Base-by-base conservation (phyloP, 2,888 invertebrate species). In the Unio pictorum region DNA sequence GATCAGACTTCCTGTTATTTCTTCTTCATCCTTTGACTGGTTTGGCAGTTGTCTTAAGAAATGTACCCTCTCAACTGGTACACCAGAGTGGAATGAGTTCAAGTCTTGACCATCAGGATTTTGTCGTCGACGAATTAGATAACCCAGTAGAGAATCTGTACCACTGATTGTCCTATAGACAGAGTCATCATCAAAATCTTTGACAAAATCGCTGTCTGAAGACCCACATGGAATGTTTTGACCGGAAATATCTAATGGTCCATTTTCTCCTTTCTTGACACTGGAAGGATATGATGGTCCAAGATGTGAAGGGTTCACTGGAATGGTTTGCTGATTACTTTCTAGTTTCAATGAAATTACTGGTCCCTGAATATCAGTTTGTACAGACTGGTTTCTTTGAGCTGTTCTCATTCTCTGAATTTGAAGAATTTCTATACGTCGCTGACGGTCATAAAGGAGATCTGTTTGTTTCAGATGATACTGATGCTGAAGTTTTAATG, bases 401-500 rank as follows among this genome's bases (percentile, higher is more conserved):
- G 74, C 70, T 62, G 64, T 55, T 56, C 71, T 71, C 60, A 66
- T 67, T 60, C 72, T 65, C 69, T 69, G 69, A 26, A 77, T 72
- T 69, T 74, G 72, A 34, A 77, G 56, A 55, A 77, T 63, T 76
- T 78, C 73, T 84, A 79, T 76, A 83, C 88, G 71, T 85, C 88
- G n/a, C 87, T 86, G 80, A 62, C 78, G 72, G 58, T 75, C 76
- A 60, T 81, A 81, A 62, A 86, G 73, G 54, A 82, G 72, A 60
- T 81, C 83, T 58, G 82, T 80, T 90, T 94, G 94, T 87, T 93
- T 93, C 5, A 93, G 91, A 83, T 95, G 94, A 86, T 93, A 93
- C 82, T 93, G 93, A 75, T 93, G 93, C 90, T 95, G 95, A 30
- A 95, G 89, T 30, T 92, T 92, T 26, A 95, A 91, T 0, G 95